Percentiles rank a stretch among this genome's conserved stretches.
phyloP scores from a whole-genome alignment of 2,888 invertebrate genomes.

The Ligdia adustata region DNA sequence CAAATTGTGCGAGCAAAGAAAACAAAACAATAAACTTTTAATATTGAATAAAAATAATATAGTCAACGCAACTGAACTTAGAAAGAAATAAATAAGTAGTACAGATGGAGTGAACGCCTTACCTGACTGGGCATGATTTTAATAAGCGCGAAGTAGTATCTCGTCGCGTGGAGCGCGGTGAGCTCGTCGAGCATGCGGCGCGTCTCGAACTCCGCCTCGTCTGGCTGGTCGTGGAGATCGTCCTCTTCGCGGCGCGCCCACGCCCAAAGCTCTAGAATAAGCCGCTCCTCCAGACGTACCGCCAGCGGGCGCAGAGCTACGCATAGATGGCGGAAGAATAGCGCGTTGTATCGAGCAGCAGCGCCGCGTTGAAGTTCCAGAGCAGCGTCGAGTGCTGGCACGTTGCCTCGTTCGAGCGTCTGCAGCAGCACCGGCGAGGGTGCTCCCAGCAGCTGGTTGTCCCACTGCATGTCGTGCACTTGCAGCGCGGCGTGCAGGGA shows the following conservation, averaged over 20 bases:
- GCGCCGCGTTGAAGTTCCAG: constrained; percentile 89
- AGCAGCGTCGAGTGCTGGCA: constrained; percentile 91
- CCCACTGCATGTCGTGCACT: constrained; percentile 92
- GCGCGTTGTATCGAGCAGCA: constrained; percentile 89
- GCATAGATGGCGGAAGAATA: constrained; percentile 94
- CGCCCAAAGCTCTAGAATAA: constrained; percentile 73
- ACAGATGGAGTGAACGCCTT: constrained; percentile 1
- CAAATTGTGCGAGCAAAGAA: constrained; percentile 38
- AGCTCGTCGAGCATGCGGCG: constrained; percentile 91
- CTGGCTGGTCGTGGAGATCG: constrained; percentile 87
- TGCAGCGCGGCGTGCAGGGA: constrained; percentile 84
- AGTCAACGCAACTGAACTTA: background rate
- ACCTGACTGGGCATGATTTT: constrained; percentile 91
- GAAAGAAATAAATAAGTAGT: no score
- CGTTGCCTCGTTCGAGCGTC: constrained; percentile 83
- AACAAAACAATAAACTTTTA: constrained; percentile 28
- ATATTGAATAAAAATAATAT: constrained; percentile 6
- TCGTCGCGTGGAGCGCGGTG: constrained; percentile 90
- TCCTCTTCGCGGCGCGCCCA: constrained; percentile 84
- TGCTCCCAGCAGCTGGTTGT: constrained; percentile 94
- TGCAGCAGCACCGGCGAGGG: constrained; percentile 93
- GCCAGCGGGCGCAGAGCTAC: constrained; percentile 92
- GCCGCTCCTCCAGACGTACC: constrained; percentile 92
- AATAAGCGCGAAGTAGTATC: constrained; percentile 94
- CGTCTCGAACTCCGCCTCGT: constrained; percentile 92